A percentile compares a stretch with the other conserved stretches of the same genome.
Evolutionary conservation across 2,888 invertebrate species (phyloP).

Genomic region (Melitaea athalia): DNA sequence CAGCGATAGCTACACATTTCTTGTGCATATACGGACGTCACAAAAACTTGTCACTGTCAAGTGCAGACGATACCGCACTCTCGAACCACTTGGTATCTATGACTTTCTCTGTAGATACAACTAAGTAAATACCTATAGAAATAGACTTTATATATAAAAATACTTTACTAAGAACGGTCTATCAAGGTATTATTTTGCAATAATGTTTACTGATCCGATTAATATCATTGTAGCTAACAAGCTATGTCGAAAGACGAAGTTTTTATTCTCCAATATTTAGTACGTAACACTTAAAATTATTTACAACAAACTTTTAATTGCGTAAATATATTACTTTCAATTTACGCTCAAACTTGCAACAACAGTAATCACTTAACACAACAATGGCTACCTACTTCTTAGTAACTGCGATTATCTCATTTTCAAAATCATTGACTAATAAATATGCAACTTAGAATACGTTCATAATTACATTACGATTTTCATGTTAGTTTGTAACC

Average conservation of each 20-base stretch:
- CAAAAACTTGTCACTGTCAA: constrained; percentile 36
- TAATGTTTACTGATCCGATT: background rate
- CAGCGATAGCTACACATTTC: constrained; percentile 34
- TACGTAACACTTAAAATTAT: background rate
- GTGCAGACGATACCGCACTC: constrained; percentile 34
- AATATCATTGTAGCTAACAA: background rate
- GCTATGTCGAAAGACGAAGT: background rate
- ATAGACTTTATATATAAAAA: background rate
- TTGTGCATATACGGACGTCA: constrained; percentile 32
- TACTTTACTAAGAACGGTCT: background rate
- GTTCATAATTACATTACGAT: constrained; percentile 51
- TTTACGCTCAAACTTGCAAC: background rate
- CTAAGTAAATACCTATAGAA: background rate
- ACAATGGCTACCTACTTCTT: constrained; percentile 4
- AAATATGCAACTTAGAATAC: constrained; percentile 49
- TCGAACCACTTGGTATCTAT: constrained; percentile 29
- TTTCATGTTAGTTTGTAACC: constrained; percentile 39
- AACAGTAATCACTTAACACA: background rate
- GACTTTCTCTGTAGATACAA: constrained; percentile 29
- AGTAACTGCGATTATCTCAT: background rate
- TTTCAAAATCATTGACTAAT: constrained; percentile 22
- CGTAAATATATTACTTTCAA: background rate
- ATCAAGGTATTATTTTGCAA: background rate
- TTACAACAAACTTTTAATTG: background rate
- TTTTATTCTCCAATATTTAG: background rate